Base-by-base conservation (phyloP, 2,888 invertebrate species). In the Zele albiditarsus region DNA sequence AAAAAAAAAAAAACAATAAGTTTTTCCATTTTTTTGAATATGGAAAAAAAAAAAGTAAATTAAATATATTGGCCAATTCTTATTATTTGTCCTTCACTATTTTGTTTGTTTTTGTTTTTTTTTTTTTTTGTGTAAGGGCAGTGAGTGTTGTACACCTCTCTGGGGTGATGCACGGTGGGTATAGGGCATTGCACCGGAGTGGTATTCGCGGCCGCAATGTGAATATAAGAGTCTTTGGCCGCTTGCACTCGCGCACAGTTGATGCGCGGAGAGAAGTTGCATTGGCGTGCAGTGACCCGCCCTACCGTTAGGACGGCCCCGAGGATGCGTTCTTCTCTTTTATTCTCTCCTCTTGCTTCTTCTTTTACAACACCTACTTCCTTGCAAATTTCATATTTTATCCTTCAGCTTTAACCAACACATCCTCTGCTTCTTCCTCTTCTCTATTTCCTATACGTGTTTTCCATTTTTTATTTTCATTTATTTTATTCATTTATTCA, bases 261-360 rank as follows among this genome's bases (percentile, higher is more conserved):
- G 75, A 75, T 38, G 38, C 73, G 69, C 73, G 75, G 74, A 77
- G 74, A 74, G 67, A 75, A 77, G 74, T 77, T 74, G 78, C 78
- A 76, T 84, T 86, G 53, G 88, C 88, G 89, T 89, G 87, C 89
- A 89, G 89, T 89, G 89, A 89, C 89, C 89, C 89, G 89, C 89
- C 89, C 89, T 89, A 89, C 89, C 89, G 89, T 89, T 89, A 89
- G 89, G 88, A 89, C 89, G 89, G 89, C 89, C 89, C 89, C 89
- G 89, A 88, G 87, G 86, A 87, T 86, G 86, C 84, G 83, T 86
- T 85, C 83, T 84, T 77, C 78, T 71, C 74, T 75, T 62, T 71
- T 42, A 27, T 58, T 27, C 31, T 38, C 42, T 65, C 28, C 70
- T 42, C 53, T 49, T 57, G 27, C 25, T 65, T 66, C 62, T 75